Conservation (phyloP, 2,797 vertebrate genomes). For the Dipus sagitta region DNA sequence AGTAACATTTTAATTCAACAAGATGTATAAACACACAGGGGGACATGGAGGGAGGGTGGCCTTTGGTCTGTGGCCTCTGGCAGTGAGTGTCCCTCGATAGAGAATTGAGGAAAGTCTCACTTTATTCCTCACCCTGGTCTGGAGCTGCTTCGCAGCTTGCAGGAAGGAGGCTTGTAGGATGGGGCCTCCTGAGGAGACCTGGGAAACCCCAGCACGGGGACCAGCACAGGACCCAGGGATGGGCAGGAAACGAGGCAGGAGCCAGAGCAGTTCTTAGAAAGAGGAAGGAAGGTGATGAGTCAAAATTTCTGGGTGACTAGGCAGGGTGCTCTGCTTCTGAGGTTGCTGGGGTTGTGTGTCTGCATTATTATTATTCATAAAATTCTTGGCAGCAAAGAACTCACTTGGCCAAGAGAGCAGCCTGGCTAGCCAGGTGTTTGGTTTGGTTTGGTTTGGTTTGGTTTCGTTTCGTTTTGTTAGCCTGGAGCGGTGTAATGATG, state of each 20-base stretch:
- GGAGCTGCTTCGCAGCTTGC: neutral
- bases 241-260: neutral
- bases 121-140: neutral
- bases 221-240: neutral
- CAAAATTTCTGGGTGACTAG: slow-evolving; percentile 37
- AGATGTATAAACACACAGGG: neutral
- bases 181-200: neutral
- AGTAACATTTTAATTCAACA: neutral
- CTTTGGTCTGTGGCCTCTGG: neutral
- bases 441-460: neutral
- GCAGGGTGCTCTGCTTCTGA: neutral
- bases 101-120: neutral
- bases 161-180: neutral
- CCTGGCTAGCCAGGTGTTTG: neutral
- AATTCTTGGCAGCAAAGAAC: neutral
- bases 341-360: neutral
- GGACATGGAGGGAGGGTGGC: neutral
- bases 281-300: neutral
- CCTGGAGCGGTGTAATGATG: neutral
- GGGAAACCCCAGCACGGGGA: neutral
- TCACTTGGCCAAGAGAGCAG: neutral
- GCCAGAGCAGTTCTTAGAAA: neutral
- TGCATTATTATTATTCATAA: neutral
- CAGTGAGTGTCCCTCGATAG: neutral
- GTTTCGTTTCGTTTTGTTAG: neutral